Percentiles rank a stretch among this genome's conserved stretches.
Evolutionary conservation across 2,113 vertebrate species (phyloP).

Genomic region (Bos taurus): DNA sequence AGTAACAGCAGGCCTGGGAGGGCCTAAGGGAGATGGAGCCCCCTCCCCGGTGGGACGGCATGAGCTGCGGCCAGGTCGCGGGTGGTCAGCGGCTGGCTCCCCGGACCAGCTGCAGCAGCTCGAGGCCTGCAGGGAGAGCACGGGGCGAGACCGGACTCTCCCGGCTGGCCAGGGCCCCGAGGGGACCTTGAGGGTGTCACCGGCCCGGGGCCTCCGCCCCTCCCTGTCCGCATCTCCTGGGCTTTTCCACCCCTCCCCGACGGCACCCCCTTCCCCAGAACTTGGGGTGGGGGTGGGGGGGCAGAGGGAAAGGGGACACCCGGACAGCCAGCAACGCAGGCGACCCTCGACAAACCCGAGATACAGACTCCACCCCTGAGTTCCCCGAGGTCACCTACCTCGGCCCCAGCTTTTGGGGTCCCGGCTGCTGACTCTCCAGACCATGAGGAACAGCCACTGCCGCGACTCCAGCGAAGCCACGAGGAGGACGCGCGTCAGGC

Average conservation of each 20-base stretch:
- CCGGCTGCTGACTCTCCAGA: fast-evolving
- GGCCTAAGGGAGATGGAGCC: background rate
- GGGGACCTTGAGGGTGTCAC: background rate
- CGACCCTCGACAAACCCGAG: background rate
- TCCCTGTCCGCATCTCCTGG: background rate
- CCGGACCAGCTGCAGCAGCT: background rate
- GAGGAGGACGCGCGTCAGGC: fast-evolving
- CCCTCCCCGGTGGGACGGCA: fast-evolving
- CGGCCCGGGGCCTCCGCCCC: background rate
- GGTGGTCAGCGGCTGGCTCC: background rate
- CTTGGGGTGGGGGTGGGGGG: background rate
- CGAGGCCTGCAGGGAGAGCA: fast-evolving
- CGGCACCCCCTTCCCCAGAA: background rate
- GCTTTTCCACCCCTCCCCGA: background rate
- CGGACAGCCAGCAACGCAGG: background rate
- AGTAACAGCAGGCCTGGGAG: background rate
- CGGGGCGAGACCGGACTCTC: background rate
- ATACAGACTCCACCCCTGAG: background rate
- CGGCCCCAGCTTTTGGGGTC: fast-evolving
- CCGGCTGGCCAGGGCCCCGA: too few relatives aligned
- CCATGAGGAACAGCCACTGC: background rate
- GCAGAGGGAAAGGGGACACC: background rate
- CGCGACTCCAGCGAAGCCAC: fast-evolving
- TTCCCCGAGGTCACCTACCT: background rate
- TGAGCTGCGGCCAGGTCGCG: fast-evolving